Evolutionary conservation across 64 coral and sea anemone genomes (phyloP).

Genomic region (Astreopora myriophthalma): DNA sequence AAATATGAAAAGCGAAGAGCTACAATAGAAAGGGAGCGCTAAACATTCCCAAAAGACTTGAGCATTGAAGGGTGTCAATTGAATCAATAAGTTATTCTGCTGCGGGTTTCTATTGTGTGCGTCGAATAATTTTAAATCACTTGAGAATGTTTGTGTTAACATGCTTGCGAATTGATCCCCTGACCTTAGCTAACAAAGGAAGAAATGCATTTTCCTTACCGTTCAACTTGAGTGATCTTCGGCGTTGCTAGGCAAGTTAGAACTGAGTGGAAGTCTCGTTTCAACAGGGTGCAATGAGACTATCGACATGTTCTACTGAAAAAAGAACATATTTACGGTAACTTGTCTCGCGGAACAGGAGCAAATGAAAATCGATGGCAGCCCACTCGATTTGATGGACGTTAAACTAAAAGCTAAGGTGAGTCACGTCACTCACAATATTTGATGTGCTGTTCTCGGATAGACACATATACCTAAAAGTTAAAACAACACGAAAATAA

Average conservation of each 20-base stretch:
- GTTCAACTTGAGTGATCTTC: background rate
- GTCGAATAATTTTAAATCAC: background rate
- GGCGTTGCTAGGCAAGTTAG: background rate
- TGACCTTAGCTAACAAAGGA: conserved; percentile 15
- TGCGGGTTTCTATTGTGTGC: background rate
- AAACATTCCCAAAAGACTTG: background rate
- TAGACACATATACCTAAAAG: background rate
- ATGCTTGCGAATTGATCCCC: background rate
- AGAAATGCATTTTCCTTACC: background rate
- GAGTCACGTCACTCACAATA: background rate
- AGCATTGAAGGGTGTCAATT: background rate
- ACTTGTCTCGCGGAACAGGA: no score
- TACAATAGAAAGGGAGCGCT: background rate
- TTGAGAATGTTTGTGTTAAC: background rate
- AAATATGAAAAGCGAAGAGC: background rate
- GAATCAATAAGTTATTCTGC: background rate
- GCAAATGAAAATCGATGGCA: background rate
- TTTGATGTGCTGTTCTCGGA: background rate
- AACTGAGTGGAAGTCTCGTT: background rate
- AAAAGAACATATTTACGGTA: no score
- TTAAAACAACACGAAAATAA: no score
- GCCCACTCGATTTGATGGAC: background rate
- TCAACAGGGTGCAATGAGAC: background rate
- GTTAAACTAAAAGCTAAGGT: no score
- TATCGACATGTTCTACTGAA: background rate